Conservation (phyloP, 2,113 vertebrate genomes). For the Oreocharis arfaki region DNA sequence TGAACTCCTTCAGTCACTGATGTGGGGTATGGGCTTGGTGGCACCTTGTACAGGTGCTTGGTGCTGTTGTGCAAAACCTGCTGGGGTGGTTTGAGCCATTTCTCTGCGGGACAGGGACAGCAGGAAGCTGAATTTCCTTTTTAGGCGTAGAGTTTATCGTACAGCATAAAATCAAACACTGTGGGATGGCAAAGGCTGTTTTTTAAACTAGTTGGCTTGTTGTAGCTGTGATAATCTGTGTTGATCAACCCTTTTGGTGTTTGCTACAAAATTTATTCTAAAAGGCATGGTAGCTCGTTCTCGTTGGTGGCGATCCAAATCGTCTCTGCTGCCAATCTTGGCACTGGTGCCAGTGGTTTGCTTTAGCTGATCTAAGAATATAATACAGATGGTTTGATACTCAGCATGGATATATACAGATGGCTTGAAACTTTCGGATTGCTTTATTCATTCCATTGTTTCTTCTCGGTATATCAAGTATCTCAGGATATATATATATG, state of each 20-base stretch:
- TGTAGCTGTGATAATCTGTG: conserved; percentile 66
- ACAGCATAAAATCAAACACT: neutral
- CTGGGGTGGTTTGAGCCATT: neutral
- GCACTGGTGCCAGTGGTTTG: conserved; percentile 64
- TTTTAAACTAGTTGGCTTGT: conserved; percentile 53
- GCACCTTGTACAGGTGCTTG: neutral
- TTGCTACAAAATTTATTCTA: conserved; percentile 61
- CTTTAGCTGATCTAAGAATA: conserved; percentile 65
- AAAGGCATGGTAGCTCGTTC: conserved; percentile 59
- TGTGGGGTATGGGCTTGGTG: neutral
- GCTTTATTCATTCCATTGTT: conserved; percentile 34
- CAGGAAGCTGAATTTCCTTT: neutral
- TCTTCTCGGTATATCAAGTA: neutral
- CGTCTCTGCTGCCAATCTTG: conserved; percentile 57
- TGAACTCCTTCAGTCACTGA: rapidly evolving
- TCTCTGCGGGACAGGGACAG: neutral
- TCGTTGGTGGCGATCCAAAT: conserved; percentile 41
- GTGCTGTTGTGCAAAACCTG: neutral
- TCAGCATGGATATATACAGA: conserved; percentile 37
- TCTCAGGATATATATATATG: neutral
- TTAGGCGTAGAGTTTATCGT: neutral
- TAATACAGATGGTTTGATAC: conserved; percentile 64
- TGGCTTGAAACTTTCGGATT: conserved; percentile 21
- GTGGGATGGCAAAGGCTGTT: conserved; percentile 52
- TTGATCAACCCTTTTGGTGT: conserved; percentile 69